Base-by-base conservation (phyloP, 2,113 vertebrate genomes). In the Anhinga anhinga region DNA sequence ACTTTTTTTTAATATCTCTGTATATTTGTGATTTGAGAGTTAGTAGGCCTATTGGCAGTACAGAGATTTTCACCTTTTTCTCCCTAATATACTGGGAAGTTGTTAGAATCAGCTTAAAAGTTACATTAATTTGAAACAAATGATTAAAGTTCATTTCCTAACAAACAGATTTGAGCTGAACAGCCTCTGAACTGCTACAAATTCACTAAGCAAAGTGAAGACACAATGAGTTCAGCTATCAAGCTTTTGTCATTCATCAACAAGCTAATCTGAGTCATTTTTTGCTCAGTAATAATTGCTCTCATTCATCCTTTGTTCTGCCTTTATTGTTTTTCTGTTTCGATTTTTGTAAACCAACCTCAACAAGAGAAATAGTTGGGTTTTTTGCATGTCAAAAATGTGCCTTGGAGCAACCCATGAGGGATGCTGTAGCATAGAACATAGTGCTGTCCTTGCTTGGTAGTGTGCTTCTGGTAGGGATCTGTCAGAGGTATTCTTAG, bases 91-190 rank as follows among this genome's bases (percentile, higher is more conserved):
- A 50, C 55, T 52, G 38, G 23, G 72, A 93, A 72, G 42, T 67
- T 83, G n/a, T 84, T 86, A 80, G 49, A 90, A 34, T 53, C 21
- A 34, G 15, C 59, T 87, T 78, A 86, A 61, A 93, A 83, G 25
- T 88, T 67, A 6, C n/a, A 83, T 66, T 88, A 50, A 77, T 90
- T 93, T 84, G 16, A 81, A 96, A 83, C 47, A 94, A 93, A 80
- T 90, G 90, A 94, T 93, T 94, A 40, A 91, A 95, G 29, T 95
- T 93, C 2, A 55, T 82, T 97, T 96, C 49, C 59, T 82, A 82
- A 77, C 34, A 84, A 93, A 88, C 52, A 61, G 49, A 82, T 96
- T 94, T 66, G 61, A 79, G 27, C 53, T 84, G 67, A 95, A 59
- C 49, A 83, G 63, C 22, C 38, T 15, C 47, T 63, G 59, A 89